Conservation (phyloP, 2,888 invertebrate species). For the Torymus texanus region DNA sequence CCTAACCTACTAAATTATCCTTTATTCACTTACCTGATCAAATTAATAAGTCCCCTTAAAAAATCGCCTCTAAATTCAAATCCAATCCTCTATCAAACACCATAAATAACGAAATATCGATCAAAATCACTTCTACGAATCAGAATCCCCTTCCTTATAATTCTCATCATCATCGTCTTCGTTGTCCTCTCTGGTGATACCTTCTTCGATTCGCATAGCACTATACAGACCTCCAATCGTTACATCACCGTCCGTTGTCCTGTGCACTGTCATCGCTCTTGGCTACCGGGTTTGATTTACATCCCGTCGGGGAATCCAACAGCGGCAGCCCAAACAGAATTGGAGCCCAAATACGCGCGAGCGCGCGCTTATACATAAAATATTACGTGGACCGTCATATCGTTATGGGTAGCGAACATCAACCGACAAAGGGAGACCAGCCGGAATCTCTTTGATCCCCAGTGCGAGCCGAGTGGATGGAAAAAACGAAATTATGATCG, state of each 20-base stretch:
- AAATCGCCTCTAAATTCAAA: too few species aligned
- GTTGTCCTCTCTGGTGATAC: too few species aligned
- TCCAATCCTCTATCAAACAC: too few species aligned
- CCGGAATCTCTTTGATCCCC: slow-evolving; percentile 55
- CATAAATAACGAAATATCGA: too few species aligned
- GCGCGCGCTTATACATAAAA: slow-evolving; percentile 68
- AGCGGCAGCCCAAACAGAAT: background rate
- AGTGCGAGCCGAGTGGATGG: slow-evolving; percentile 4
- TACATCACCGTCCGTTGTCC: slow-evolving; percentile 9
- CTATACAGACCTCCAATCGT: background rate
- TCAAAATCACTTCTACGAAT: too few species aligned
- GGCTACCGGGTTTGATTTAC: slow-evolving; percentile 53
- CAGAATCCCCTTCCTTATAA: too few species aligned
- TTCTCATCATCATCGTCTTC: too few species aligned
- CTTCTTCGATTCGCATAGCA: too few species aligned
- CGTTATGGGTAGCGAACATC: slow-evolving; percentile 64
- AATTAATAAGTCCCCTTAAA: too few species aligned
- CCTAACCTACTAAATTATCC: too few species aligned
- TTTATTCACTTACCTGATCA: too few species aligned
- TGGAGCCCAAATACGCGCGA: slow-evolving; percentile 21
- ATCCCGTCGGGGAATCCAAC: slow-evolving; percentile 41
- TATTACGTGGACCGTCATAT: slow-evolving; percentile 70
- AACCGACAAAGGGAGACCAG: slow-evolving; percentile 62
- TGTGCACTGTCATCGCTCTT: slow-evolving; percentile 9
- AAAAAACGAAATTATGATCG: slow-evolving; percentile 58